Evolutionary conservation across 2,888 invertebrate genomes (phyloP).

Genomic region (Caenorhabditis sp.): DNA sequence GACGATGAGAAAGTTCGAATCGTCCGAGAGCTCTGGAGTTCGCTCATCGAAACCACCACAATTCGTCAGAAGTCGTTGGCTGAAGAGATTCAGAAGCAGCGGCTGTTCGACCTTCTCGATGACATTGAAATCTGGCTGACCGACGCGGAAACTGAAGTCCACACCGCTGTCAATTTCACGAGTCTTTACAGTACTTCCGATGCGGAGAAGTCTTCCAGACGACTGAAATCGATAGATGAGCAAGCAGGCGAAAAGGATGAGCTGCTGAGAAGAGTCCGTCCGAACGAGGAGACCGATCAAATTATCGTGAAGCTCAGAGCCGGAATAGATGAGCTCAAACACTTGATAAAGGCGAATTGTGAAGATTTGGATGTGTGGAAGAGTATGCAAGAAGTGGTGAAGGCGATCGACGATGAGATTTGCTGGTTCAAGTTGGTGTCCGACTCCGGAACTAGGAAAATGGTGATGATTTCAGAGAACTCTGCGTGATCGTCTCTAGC

Average conservation of each 20-base stretch:
- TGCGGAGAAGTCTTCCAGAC: conserved; percentile 27
- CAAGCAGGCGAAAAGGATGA: conserved; percentile 33
- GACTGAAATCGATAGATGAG: conserved; percentile 25
- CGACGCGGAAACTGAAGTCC: conserved; percentile 35
- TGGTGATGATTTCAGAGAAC: conserved; percentile 23
- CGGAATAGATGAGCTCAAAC: conserved; percentile 15
- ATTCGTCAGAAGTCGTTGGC: conserved; percentile 20
- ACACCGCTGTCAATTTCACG: conserved; percentile 18
- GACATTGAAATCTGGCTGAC: conserved; percentile 20
- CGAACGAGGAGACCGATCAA: background rate
- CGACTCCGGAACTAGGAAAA: background rate
- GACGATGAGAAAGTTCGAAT: conserved; percentile 29
- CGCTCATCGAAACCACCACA: conserved; percentile 31
- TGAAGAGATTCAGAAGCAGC: conserved; percentile 29
- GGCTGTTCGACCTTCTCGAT: conserved; percentile 24
- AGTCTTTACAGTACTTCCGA: conserved; percentile 23
- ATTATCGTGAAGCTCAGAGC: conserved; percentile 4
- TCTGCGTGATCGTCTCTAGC: conserved; percentile 35
- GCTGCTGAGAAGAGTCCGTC: conserved; percentile 23
- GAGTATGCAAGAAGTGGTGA: conserved; percentile 41
- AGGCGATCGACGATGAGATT: conserved; percentile 47
- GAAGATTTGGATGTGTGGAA: conserved; percentile 52
- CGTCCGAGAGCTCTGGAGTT: conserved; percentile 27
- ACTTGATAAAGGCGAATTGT: conserved; percentile 23
- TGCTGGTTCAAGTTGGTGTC: conserved; percentile 49